Base-by-base conservation (phyloP, 1,140 invertebrate genomes). In the Spodoptera litura region DNA sequence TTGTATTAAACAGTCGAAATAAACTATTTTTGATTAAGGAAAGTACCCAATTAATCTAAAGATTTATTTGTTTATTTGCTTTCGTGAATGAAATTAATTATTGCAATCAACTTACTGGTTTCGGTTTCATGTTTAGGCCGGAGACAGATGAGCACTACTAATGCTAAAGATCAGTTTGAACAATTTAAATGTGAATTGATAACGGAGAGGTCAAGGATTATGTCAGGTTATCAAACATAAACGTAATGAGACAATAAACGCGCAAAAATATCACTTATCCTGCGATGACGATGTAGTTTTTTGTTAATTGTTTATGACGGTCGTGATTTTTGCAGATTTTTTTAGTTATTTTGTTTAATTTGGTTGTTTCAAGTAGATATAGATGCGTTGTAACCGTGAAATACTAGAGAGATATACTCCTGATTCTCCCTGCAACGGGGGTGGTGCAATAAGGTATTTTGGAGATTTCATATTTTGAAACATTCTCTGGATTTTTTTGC, bases 141-240 rank as follows among this genome's bases (percentile, higher is more conserved):
- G 4, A 12, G n/a, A 25, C 12, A 15, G 52, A 25, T 9, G 51
- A 52, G 9, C 59, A 62, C 12, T 64, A 62, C 12, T 64, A 62
- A 31, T 62, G 25, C 8, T 2, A 1, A 25, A n/a, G 52, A n/a
- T 38, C 8, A 64, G 49, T 75, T 51, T 51, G 59, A 49, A 35
- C 58, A 75, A 62, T 56, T 53, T 62, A 64, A 64, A 75, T 75
- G 59, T n/a, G 61, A n/a, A 74, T 61, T 74, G 71, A 74, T 74
- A 74, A 51, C 35, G 52, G 20, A 13, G 8, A n/a, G 66, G 49
- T 70, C 66, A 70, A 70, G 8, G 4, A 25, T 27, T 53, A 52
- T 52, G 49, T 31, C 25, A 53, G 49, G 49, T 25, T 70, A 70
- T 70, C 49, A 3, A 25, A 5, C 20, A 5, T 52, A 13, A 68